These are phyloP conservation scores for Atta texana DNA, from an alignment of 1,140 invertebrate genomes.

Conservation along the genomic window DNA sequence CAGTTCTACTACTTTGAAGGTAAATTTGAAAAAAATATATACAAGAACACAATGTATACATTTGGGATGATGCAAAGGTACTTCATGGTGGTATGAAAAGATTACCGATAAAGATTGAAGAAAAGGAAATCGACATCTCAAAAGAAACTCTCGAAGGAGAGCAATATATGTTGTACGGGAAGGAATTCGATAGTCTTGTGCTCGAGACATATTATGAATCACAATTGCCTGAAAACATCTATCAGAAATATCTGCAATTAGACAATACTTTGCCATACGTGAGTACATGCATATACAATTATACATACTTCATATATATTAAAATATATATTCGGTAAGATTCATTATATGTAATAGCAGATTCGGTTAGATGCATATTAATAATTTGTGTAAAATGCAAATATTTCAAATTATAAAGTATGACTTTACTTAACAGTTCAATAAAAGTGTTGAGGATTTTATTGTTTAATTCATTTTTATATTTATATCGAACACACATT, in stretches of 20 bases:
- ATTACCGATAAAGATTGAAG: conserved; percentile 48
- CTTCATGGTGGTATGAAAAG: conserved; percentile 69
- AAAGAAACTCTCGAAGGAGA: conserved; percentile 75
- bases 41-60: neutral
- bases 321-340: conserved; percentile 12
- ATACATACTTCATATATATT: neutral
- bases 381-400: no score
- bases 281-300: conserved; percentile 26
- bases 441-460: no score
- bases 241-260: conserved; percentile 80
- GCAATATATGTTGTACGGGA: conserved; percentile 83
- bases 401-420: no score
- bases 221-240: conserved; percentile 66
- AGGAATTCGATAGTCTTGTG: conserved; percentile 82
- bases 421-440: no score
- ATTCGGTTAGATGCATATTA: no score
- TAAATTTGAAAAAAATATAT: conserved; percentile 64
- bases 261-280: conserved; percentile 86
- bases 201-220: conserved; percentile 86
- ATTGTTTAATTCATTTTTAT: no score
- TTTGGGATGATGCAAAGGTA: conserved; percentile 67
- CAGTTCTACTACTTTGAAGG: conserved; percentile 89
- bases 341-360: neutral
- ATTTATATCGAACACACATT: no score
- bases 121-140: conserved; percentile 52